phyloP scores from a whole-genome alignment of 1,140 invertebrate species.

The Drosophila arizonae region DNA sequence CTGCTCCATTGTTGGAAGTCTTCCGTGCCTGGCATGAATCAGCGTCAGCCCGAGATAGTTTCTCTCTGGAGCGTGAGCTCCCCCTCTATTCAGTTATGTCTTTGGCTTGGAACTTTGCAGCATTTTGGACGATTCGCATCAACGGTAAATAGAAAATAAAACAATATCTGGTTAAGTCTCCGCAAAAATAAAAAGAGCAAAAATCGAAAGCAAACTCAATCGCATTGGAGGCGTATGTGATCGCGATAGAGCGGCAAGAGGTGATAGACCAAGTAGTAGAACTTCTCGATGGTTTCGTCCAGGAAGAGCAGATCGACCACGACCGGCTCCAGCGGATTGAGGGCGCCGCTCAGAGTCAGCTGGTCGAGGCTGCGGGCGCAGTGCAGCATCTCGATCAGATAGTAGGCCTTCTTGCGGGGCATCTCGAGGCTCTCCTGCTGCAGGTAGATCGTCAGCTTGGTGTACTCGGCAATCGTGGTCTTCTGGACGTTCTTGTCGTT shows the following conservation, averaged over 20 bases:
- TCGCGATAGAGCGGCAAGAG: conserved; percentile 39
- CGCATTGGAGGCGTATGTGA: conserved; percentile 23
- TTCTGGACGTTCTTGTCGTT: not conserved
- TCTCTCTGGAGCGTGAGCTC: not conserved
- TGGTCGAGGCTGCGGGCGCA: conserved; percentile 17
- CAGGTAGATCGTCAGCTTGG: conserved; percentile 13
- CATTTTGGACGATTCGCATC: not conserved
- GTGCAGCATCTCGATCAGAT: conserved; percentile 35
- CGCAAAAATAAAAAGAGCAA: too few relatives aligned
- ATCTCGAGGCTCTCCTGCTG: conserved; percentile 26
- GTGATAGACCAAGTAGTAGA: conserved; percentile 31
- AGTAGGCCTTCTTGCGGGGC: conserved; percentile 32
- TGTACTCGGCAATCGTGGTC: conserved; percentile 12
- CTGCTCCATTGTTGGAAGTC: conserved; percentile 14
- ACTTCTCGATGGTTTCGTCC: conserved; percentile 31
- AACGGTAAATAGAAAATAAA: too few relatives aligned
- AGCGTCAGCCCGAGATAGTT: not conserved
- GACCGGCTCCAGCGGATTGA: not conserved
- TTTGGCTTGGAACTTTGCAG: too few relatives aligned
- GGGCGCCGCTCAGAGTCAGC: not conserved
- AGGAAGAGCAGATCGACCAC: conserved; percentile 17
- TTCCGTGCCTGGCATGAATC: conserved; percentile 14
- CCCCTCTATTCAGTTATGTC: too few relatives aligned
- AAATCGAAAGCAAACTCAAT: not conserved
- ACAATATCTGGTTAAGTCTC: too few relatives aligned